These are phyloP conservation scores for Watsonalla binaria DNA, from an alignment of 2,888 invertebrate genomes.

Conservation along the genomic window DNA sequence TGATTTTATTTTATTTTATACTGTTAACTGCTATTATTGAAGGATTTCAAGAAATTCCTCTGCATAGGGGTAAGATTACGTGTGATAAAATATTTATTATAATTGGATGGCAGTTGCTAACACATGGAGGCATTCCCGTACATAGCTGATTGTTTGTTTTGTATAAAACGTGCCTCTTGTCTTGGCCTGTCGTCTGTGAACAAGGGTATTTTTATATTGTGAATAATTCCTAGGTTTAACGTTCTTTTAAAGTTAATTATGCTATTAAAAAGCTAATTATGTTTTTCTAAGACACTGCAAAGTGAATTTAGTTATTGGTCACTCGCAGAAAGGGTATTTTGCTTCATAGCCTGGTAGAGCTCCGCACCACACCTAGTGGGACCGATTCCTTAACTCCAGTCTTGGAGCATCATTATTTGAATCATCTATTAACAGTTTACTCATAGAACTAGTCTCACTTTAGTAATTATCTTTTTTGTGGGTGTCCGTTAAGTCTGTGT, in stretches of 20 bases:
- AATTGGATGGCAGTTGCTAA: constrained; percentile 75
- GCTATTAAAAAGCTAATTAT: constrained; percentile 64
- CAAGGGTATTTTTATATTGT: constrained; percentile 67
- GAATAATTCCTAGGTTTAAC: constrained; percentile 62
- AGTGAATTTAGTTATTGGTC: constrained; percentile 61
- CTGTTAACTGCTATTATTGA: constrained; percentile 23
- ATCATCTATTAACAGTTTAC: constrained; percentile 2
- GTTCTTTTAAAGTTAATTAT: constrained; percentile 44
- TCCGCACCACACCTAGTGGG: constrained; percentile 20
- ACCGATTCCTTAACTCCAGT: constrained; percentile 8
- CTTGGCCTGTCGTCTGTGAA: constrained; percentile 76
- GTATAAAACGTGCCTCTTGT: constrained; percentile 76
- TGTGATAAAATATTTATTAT: constrained; percentile 73
- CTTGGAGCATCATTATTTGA: constrained; percentile 6
- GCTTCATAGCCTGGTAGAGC: constrained; percentile 21
- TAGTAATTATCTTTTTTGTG: constrained; percentile 57
- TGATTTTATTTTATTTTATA: constrained; percentile 29
- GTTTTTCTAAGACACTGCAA: constrained; percentile 62
- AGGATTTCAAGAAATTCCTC: constrained; percentile 44
- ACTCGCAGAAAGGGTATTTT: constrained; percentile 58
- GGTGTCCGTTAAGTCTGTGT: constrained; percentile 71
- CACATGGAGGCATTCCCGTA: constrained; percentile 74
- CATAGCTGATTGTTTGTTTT: constrained; percentile 73
- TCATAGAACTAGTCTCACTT: constrained; percentile 48
- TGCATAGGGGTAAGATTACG: constrained; percentile 45